phyloP scores from a whole-genome alignment of 2,113 vertebrate genomes.

The Sphyrna mokarran region DNA sequence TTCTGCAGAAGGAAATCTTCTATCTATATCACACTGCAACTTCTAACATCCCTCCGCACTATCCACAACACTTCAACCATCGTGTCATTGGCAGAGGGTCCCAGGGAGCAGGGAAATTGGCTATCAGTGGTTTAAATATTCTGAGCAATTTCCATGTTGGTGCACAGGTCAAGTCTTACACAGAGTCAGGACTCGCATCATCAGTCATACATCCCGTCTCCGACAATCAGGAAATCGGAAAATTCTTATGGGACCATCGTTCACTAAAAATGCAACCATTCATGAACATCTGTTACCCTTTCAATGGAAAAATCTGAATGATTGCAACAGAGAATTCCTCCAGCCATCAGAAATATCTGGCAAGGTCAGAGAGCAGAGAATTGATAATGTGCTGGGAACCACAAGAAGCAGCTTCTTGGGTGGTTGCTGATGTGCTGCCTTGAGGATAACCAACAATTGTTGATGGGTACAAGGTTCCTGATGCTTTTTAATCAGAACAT shows the following conservation, averaged over 20 bases:
- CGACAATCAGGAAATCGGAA: no score
- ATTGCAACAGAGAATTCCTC: not conserved
- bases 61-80: no score
- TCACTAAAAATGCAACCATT: not conserved
- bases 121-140: no score
- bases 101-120: no score
- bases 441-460: not conserved
- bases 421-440: not conserved
- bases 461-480: not conserved
- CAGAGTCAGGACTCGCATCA: no score
- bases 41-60: no score
- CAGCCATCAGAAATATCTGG: not conserved
- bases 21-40: no score
- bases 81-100: no score
- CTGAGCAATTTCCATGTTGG: no score
- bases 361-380: not conserved
- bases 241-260: not conserved
- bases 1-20: no score
- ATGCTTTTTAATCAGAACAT: not conserved
- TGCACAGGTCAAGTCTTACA: no score
- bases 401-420: not conserved
- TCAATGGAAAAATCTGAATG: not conserved
- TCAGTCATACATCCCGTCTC: no score
- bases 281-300: not conserved
- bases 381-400: not conserved